Evolutionary conservation across 2,113 vertebrate genomes (phyloP), one percentile per base, ranked within the genome.

Genomic region (Odobenus rosmarus): DNA sequence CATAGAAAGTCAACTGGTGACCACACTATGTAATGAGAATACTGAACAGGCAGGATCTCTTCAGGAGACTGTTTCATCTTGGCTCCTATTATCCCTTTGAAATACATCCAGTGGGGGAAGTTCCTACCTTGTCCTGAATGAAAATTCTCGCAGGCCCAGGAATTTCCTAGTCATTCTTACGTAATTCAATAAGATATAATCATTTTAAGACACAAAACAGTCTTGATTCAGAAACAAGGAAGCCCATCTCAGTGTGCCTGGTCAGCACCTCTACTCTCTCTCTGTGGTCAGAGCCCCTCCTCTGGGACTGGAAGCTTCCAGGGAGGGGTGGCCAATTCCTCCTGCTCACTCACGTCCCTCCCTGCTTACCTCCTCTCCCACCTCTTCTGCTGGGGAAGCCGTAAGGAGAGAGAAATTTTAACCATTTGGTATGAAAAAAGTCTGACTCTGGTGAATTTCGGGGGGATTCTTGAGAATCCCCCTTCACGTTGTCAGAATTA

Each of bases 201-300:
- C 51, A 10, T 61, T 49, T 19, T 10, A 14, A 83, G 14, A n/a
- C 26, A 49, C 2, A 49, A 72, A 49, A 2, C 4, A 19, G 51
- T 36, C 23, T 61, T 21, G 51, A 74, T 5, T 61, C 53, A 36
- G 67, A 61, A 36, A 21, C 0, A 1, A 8, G 10, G 42, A 49
- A 36, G 23, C 4, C 11, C 26, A 33, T 10, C 24, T 62, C 49
- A 7, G 4, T 24, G 31, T 4, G 3, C 31, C 31, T 5, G 1
- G 28, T 33, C n/a, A 23, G 2, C 0, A 11, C 3, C 0, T 5
- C 18, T 3, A 3, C 15, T 1, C 31, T 33, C 62, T 3, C 28
- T 10, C 36, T 24, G 3, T 1, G 15, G 64, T 21, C 10, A n/a
- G 80, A 19, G 12, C 31, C 15, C 28, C 6, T 13, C n/a, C n/a